Percentiles rank a stretch among this genome's conserved stretches.
phyloP scores from a whole-genome alignment of 2,888 invertebrate species.

The Amiota minor region DNA sequence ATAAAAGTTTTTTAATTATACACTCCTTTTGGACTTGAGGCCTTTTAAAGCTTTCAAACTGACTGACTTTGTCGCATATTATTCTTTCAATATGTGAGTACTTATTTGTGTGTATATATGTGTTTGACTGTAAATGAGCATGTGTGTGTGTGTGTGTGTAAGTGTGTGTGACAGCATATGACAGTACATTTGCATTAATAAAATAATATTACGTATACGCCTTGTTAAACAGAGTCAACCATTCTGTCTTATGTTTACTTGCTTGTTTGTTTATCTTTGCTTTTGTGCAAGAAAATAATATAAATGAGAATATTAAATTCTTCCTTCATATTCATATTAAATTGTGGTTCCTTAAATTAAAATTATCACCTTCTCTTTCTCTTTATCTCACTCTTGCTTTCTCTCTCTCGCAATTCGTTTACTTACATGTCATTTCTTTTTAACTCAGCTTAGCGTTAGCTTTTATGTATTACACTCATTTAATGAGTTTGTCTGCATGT shows the following conservation, averaged over 20 bases:
- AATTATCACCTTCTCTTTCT: not conserved
- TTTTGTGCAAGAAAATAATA: conserved; percentile 2
- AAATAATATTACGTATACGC: conserved; percentile 36
- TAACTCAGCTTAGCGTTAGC: not conserved
- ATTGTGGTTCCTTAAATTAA: not conserved
- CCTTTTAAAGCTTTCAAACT: conserved; percentile 3
- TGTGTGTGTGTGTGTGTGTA: conserved; percentile 33
- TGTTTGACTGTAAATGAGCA: not conserved
- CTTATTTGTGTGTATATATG: not conserved
- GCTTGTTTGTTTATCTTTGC: conserved; percentile 45
- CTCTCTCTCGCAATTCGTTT: not conserved
- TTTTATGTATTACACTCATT: not conserved
- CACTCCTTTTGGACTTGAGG: conserved; percentile 16
- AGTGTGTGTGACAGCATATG: conserved; percentile 23
- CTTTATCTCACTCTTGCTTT: not conserved
- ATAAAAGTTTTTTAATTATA: conserved; percentile 62
- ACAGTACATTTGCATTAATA: conserved; percentile 9
- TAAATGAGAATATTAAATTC: conserved; percentile 9
- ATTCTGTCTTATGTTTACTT: conserved; percentile 51
- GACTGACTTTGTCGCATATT: not conserved
- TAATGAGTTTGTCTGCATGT: not conserved
- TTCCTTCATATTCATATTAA: not conserved
- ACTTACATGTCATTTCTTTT: not conserved
- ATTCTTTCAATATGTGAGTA: not conserved
- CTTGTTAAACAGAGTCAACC: conserved; percentile 41